phyloP scores from a whole-genome alignment of 1,140 invertebrate species.

The Listronotus bonariensis region DNA sequence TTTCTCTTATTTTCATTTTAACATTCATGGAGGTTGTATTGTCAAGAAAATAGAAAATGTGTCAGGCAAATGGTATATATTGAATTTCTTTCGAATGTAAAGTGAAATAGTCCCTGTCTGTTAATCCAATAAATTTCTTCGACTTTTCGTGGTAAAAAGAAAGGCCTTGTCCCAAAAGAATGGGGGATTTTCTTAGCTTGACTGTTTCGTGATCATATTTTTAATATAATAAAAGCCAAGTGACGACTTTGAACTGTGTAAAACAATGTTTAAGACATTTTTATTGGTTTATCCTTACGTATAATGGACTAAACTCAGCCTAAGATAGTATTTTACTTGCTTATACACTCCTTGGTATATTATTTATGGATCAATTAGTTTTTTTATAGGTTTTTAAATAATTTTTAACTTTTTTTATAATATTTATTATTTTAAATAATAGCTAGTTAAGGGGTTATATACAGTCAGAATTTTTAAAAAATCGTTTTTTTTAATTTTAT shows the following conservation, averaged over 20 bases:
- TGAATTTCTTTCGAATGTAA: conserved; percentile 40
- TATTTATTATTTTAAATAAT: too few relatives aligned
- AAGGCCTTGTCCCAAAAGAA: conserved; percentile 22
- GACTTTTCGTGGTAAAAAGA: conserved; percentile 35
- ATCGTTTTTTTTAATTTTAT: too few relatives aligned
- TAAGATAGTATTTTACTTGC: too few relatives aligned
- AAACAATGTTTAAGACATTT: too few relatives aligned
- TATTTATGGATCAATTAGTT: too few relatives aligned
- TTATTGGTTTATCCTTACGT: too few relatives aligned
- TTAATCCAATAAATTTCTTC: conserved; percentile 41
- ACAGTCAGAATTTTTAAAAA: too few relatives aligned
- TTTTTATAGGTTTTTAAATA: too few relatives aligned
- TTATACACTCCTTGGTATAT: too few relatives aligned
- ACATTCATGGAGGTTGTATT: conserved; percentile 39
- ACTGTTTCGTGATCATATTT: conserved; percentile 27
- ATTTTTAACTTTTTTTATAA: too few relatives aligned
- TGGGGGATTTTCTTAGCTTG: conserved; percentile 28
- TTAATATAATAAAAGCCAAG: conserved; percentile 24
- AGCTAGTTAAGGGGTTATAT: too few relatives aligned
- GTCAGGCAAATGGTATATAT: conserved; percentile 40
- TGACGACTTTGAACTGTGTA: neutral
- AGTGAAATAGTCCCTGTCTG: conserved; percentile 39
- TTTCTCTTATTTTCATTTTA: conserved; percentile 36
- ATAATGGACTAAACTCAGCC: too few relatives aligned
- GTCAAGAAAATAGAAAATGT: conserved; percentile 40